A percentile compares a stretch with the other conserved stretches of the same genome.
phyloP scores from a whole-genome alignment of 2,113 vertebrate genomes.

The Salvelinus alpinus region DNA sequence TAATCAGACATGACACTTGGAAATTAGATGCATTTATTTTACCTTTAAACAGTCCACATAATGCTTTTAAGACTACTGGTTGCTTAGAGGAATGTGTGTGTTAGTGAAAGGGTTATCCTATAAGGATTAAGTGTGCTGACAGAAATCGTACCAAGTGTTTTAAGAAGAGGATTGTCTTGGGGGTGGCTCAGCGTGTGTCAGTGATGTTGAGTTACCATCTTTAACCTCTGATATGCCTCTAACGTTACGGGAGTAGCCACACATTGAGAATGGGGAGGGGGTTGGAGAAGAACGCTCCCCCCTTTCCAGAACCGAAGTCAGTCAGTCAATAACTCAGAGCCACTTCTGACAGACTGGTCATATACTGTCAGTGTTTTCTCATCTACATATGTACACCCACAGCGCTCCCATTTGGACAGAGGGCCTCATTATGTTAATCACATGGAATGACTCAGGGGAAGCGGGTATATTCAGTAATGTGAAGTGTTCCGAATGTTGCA shows the following conservation, averaged over 20 bases:
- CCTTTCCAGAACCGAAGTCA: background rate
- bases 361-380: background rate
- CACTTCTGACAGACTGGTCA: background rate
- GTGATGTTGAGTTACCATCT: background rate
- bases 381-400: background rate
- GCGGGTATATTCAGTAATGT: no score
- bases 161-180: background rate
- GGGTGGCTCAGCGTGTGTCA: background rate
- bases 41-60: conserved; percentile 28
- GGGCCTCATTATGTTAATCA: background rate
- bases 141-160: background rate
- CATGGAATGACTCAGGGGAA: background rate
- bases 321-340: background rate
- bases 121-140: conserved; percentile 7
- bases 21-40: conserved; percentile 27
- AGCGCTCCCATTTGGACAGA: background rate
- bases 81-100: conserved; percentile 7
- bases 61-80: conserved; percentile 15
- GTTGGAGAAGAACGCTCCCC: background rate
- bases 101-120: conserved; percentile 15
- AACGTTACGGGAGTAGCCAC: background rate
- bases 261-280: background rate
- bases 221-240: background rate
- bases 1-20: conserved; percentile 4
- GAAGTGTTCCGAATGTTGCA: no score